phyloP scores from a whole-genome alignment of 2,888 invertebrate genomes.

The Stegana nigrithorax region DNA sequence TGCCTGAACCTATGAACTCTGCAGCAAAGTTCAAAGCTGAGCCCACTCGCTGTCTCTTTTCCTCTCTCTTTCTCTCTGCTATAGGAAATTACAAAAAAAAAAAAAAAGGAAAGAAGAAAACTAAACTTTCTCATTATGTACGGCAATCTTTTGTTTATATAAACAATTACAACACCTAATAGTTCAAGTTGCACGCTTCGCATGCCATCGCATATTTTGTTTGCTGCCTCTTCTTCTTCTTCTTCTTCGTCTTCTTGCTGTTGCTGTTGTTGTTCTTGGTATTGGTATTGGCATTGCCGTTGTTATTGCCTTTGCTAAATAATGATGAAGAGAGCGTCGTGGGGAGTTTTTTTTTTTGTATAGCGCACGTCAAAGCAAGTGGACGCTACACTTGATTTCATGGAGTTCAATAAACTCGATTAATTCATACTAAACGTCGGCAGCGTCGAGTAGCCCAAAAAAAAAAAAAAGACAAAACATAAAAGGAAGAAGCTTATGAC shows the following conservation, averaged over 20 bases:
- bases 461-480: not conserved
- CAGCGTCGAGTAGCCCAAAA: not conserved
- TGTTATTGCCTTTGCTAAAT: too few species aligned
- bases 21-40: not conserved
- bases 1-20: slow-evolving; percentile 1
- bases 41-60: too few species aligned
- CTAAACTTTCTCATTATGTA: not conserved
- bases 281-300: too few species aligned
- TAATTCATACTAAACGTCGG: not conserved
- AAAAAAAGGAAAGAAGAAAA: not conserved
- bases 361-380: slow-evolving; percentile 6
- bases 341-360: too few species aligned
- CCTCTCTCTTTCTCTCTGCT: too few species aligned
- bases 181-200: too few species aligned
- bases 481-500: not conserved
- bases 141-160: not conserved
- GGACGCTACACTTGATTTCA: not conserved
- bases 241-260: too few species aligned
- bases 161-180: not conserved
- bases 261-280: too few species aligned
- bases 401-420: slow-evolving; percentile 11
- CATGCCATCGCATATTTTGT: too few species aligned
- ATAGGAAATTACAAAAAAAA: too few species aligned
- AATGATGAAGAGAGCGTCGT: too few species aligned
- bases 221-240: too few species aligned